Conservation (phyloP, 37 sponge, comb jelly and placozoan genomes). For the Aphrocallistes beatrix region DNA sequence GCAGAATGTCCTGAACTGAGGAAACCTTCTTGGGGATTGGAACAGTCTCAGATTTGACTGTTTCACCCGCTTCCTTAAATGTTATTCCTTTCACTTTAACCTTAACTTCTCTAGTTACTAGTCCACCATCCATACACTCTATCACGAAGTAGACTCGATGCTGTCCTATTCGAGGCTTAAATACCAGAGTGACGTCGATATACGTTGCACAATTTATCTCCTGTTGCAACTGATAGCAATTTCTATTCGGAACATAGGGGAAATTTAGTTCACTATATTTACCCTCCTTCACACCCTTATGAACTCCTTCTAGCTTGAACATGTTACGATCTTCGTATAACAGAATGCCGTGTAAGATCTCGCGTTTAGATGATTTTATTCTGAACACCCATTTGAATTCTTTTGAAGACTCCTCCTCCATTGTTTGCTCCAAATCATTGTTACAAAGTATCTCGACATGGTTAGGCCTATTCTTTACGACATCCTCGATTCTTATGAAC, state of each 20-base stretch:
- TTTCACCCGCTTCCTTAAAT: not conserved
- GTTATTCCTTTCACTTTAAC: not conserved
- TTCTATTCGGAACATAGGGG: not conserved
- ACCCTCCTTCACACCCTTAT: not conserved
- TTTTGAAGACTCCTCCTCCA: not conserved
- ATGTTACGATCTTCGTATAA: not conserved
- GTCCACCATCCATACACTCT: not conserved
- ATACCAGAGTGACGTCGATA: not conserved
- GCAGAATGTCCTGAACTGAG: not conserved
- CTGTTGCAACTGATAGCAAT: not conserved
- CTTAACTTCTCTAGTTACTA: not conserved
- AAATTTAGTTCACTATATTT: not conserved
- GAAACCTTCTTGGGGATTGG: not conserved
- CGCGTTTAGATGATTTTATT: not conserved
- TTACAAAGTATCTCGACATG: not conserved
- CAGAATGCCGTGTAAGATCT: not conserved
- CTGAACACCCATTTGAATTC: not conserved
- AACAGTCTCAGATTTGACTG: not conserved
- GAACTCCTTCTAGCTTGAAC: not conserved
- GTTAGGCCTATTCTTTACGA: not conserved
- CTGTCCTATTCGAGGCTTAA: not conserved
- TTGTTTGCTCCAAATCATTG: not conserved
- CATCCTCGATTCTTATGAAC: not conserved
- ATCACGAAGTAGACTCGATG: not conserved
- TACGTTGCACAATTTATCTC: not conserved